Conservation (phyloP, 30 jellyfish, hydroid and myxozoan genomes). For the Aurelia sp. region DNA sequence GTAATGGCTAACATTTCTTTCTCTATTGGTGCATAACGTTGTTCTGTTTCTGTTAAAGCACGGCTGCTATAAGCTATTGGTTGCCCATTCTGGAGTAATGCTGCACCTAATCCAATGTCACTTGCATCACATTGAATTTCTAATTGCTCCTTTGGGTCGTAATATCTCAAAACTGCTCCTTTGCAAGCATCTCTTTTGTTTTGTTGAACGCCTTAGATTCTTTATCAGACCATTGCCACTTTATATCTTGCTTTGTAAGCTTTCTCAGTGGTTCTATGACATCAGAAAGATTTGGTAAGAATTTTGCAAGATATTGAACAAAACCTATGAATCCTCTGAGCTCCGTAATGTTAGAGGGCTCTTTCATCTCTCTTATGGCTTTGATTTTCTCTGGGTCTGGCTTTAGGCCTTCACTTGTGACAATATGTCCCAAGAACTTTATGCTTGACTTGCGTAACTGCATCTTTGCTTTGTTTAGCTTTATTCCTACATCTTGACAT, state of each 20-base stretch:
- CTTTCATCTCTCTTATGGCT: conserved; percentile 55
- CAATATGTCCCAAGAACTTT: conserved; percentile 58
- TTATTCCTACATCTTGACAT: conserved; percentile 46
- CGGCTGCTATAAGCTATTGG: conserved; percentile 44
- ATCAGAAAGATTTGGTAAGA: conserved; percentile 63
- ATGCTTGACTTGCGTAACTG: conserved; percentile 42
- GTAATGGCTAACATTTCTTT: conserved; percentile 29
- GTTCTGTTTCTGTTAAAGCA: conserved; percentile 44
- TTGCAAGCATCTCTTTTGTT: conserved; percentile 42
- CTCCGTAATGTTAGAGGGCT: conserved; percentile 52
- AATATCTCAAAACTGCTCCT: conserved; percentile 40
- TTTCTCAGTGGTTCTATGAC: conserved; percentile 68
- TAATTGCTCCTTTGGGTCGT: conserved; percentile 51
- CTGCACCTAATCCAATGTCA: conserved; percentile 68
- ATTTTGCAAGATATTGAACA: conserved; percentile 58
- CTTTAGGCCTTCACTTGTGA: conserved; percentile 62
- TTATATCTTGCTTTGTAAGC: conserved; percentile 50
- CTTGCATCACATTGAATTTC: conserved; percentile 71
- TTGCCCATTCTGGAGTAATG: conserved; percentile 63
- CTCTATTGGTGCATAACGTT: conserved; percentile 56
- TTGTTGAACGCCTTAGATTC: conserved; percentile 51
- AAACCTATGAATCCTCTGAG: conserved; percentile 60
- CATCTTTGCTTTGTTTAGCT: conserved; percentile 56
- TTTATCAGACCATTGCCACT: conserved; percentile 56
- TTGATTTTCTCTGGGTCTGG: conserved; percentile 73